Evolutionary conservation across 2,888 invertebrate species (phyloP).

Genomic region (Oscheius onirici): DNA sequence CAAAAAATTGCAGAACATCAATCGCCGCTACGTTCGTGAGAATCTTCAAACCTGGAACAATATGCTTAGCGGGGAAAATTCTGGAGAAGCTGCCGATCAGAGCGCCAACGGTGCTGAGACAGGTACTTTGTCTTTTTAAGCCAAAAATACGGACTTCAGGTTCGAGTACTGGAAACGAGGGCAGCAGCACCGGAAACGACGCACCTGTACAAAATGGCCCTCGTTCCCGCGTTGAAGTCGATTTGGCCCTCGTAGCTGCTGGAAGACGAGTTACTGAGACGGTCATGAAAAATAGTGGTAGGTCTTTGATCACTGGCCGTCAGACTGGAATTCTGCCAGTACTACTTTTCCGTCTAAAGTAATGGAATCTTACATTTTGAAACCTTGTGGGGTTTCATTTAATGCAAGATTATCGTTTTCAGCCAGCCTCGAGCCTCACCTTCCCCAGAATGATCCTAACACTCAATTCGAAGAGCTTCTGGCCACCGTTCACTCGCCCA

Average conservation of each 20-base stretch:
- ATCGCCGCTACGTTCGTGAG: neutral
- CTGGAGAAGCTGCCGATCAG: neutral
- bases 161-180: too few species aligned
- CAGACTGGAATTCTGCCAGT: too few species aligned
- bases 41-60: neutral
- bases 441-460: conserved; percentile 49
- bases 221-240: neutral
- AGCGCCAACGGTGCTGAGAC: conserved; percentile 3
- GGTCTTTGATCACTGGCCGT: neutral
- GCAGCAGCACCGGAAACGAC: too few species aligned
- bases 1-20: neutral
- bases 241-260: conserved; percentile 49
- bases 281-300: conserved; percentile 47
- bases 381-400: too few species aligned
- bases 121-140: too few species aligned
- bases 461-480: conserved; percentile 54
- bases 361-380: too few species aligned
- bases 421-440: conserved; percentile 53
- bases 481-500: conserved; percentile 67
- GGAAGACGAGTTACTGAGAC: conserved; percentile 49
- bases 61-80: neutral
- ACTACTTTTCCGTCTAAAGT: neutral
- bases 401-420: too few species aligned
- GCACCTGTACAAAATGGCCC: neutral
- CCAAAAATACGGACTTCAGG: too few species aligned